Base-by-base conservation (phyloP, 2,113 vertebrate genomes). In the Oxyruncus cristatus region DNA sequence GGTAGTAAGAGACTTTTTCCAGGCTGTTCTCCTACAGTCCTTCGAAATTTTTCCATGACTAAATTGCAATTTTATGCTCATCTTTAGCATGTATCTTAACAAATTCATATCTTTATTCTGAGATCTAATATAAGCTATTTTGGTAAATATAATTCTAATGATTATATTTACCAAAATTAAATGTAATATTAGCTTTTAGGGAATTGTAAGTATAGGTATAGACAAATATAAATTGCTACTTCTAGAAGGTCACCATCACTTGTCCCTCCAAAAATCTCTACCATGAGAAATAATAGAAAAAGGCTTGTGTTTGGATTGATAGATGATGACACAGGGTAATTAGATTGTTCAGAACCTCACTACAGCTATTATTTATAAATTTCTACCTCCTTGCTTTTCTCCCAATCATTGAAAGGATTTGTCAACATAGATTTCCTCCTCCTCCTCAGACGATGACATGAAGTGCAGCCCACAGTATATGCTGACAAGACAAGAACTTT, bases 401-500 rank as follows among this genome's bases (percentile, higher is more conserved):
- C 37, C 79, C 95, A 37, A 93, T 92, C 90, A 92, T 16, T 93
- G 89, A 88, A 97, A 96, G 88, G 74, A 75, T 95, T 96, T 97
- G 94, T 90, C 92, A 97, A 85, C 82, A 93, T 91, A 95, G 75
- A 92, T 96, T 92, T 91, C 89, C 77, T 93, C 71, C 80, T 92
- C 26, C 65, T 93, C n/a, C 30, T 52, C 21, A 6, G 67, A 76
- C 16, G 19, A 88, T 91, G 89, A 95, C 91, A 65, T 61, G 77
- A 95, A 70, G 56, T 72, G 61, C 89, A 91, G 77, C 75, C 70
- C 70, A 83, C 52, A 53, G 46, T 50, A 82, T 84, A 82, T 93
- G 91, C 95, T 96, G 92, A 91, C 82, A 77, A 88, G 62, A 85
- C 41, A 56, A 90, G 92, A 95, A 92, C 58, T 92, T 95, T 70